phyloP scores from a whole-genome alignment of 2,113 vertebrate genomes.

The human (Homo sapiens) region GRCh38 chr5:82767501-82768000 shows the following conservation, averaged over 20 bases:
- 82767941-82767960: neutral
- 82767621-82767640: too few relatives aligned
- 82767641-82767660: too few relatives aligned
- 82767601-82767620: too few relatives aligned
- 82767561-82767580: too few relatives aligned
- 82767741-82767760: neutral
- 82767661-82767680: too few relatives aligned
- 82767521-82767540: too few relatives aligned
- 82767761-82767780: neutral
- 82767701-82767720: neutral
- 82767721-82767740: neutral
- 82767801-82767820: neutral
- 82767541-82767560: too few relatives aligned
- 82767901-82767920: neutral
- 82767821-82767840: neutral
- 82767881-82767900: neutral
- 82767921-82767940: neutral
- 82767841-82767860: neutral
- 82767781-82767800: neutral
- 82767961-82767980: neutral
- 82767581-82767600: too few relatives aligned
- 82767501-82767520: too few relatives aligned
- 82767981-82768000: neutral
- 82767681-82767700: too few relatives aligned
- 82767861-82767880: neutral